Evolutionary conservation across 2,113 vertebrate genomes (phyloP).

Genomic region (Irena cyanogastra): DNA sequence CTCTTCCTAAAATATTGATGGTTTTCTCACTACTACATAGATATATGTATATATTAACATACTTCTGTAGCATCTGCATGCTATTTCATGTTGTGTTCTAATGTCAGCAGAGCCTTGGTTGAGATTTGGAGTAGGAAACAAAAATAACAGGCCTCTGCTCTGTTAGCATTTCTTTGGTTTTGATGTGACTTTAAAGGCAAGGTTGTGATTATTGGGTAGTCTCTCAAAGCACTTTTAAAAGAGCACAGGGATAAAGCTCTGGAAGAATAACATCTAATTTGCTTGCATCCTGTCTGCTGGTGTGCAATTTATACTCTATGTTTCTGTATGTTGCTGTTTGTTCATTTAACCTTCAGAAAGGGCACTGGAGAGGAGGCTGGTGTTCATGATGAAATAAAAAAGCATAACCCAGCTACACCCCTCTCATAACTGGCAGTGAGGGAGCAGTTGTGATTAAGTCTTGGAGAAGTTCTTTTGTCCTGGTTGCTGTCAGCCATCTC

Average conservation of each 20-base stretch:
- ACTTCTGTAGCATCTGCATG: background rate
- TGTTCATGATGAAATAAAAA: background rate
- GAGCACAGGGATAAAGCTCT: background rate
- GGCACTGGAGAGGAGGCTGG: background rate
- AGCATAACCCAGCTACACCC: background rate
- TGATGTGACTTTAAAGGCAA: background rate
- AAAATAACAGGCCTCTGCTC: background rate
- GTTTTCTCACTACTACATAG: background rate
- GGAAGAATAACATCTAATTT: background rate
- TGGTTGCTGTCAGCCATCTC: background rate
- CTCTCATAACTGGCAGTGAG: background rate
- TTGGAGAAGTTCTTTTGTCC: background rate
- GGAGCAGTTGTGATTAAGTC: background rate
- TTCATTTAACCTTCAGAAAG: background rate
- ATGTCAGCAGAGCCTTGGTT: background rate
- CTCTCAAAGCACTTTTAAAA: background rate
- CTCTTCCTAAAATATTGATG: background rate
- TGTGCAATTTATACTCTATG: accelerated
- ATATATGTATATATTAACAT: background rate
- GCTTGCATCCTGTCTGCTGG: background rate
- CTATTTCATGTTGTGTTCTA: background rate
- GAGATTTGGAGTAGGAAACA: background rate
- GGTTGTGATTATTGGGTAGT: background rate
- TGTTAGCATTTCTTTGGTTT: background rate
- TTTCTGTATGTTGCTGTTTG: background rate